A percentile compares a stretch with the other conserved stretches of the same genome.
These are phyloP conservation scores for Drosophila sp. DNA, from an alignment of 1,140 invertebrate species.

Conservation along the genomic window DNA sequence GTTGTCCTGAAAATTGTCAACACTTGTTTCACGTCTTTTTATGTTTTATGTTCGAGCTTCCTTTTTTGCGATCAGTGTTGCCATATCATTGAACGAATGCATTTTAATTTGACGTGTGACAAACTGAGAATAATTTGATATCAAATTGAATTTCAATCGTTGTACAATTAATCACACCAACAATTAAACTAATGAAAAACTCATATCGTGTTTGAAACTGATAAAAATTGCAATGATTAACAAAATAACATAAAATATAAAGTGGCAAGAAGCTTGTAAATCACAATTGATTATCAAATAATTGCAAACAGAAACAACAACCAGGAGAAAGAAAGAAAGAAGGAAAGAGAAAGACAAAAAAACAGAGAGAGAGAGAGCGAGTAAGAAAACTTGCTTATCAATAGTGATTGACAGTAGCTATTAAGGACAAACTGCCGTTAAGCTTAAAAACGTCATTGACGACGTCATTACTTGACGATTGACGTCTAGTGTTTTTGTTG, in stretches of 20 bases:
- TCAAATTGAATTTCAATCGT: conserved; percentile 29
- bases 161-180: conserved; percentile 43
- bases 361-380: background rate
- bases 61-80: background rate
- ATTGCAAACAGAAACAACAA: background rate
- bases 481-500: background rate
- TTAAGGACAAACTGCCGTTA: background rate
- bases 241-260: background rate
- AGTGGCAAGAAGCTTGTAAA: conserved; percentile 38
- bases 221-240: conserved; percentile 17
- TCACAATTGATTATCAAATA: conserved; percentile 36
- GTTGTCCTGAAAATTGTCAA: background rate
- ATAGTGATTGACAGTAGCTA: conserved; percentile 8
- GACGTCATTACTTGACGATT: background rate
- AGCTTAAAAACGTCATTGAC: conserved; percentile 22
- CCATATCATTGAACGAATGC: background rate
- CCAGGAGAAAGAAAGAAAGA: too few relatives aligned
- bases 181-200: conserved; percentile 50
- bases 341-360: background rate
- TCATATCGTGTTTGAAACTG: conserved; percentile 43
- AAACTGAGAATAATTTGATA: background rate
- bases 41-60: too few relatives aligned
- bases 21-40: background rate
- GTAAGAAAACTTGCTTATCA: conserved; percentile 13
- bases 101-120: background rate